Evolutionary conservation across 2,888 invertebrate species (phyloP).

Genomic region (Encarsia formosa): DNA sequence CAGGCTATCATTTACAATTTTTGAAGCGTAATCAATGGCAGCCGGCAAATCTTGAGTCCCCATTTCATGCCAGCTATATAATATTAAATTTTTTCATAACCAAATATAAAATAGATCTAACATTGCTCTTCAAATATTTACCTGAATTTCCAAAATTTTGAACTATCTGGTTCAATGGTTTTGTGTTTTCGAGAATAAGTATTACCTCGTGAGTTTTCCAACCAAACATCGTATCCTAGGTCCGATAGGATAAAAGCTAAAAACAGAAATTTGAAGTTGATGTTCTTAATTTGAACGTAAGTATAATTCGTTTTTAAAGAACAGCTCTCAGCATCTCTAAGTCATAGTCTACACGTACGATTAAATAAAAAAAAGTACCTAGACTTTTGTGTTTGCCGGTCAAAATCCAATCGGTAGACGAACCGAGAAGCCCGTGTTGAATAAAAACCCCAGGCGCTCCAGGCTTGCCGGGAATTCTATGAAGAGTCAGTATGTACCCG

Average conservation of each 20-base stretch:
- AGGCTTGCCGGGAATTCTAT: conserved; percentile 68
- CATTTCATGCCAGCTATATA: conserved; percentile 84
- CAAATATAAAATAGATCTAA: background rate
- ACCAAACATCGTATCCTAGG: conserved; percentile 60
- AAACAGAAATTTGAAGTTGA: background rate
- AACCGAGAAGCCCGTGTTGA: conserved; percentile 77
- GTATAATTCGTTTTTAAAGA: background rate
- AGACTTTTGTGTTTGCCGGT: conserved; percentile 63
- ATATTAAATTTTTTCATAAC: background rate
- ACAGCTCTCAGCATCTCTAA: too few relatives aligned
- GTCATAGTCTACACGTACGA: too few relatives aligned
- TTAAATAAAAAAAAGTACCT: conserved; percentile 49
- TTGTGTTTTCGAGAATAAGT: conserved; percentile 51
- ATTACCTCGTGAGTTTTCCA: conserved; percentile 57
- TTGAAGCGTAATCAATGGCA: conserved; percentile 42
- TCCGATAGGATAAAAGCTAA: conserved; percentile 42
- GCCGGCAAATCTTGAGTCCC: conserved; percentile 83
- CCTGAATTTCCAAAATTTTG: conserved; percentile 57
- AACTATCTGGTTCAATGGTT: conserved; percentile 48
- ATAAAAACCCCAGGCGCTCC: conserved; percentile 62
- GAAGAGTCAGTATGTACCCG: conserved; percentile 77
- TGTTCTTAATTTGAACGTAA: too few relatives aligned
- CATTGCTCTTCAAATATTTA: background rate
- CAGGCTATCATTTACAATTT: conserved; percentile 51
- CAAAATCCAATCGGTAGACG: conserved; percentile 75